These are phyloP conservation scores for Distichodus sexfasciatus DNA, from an alignment of 2,797 vertebrate genomes.

Conservation along the genomic window DNA sequence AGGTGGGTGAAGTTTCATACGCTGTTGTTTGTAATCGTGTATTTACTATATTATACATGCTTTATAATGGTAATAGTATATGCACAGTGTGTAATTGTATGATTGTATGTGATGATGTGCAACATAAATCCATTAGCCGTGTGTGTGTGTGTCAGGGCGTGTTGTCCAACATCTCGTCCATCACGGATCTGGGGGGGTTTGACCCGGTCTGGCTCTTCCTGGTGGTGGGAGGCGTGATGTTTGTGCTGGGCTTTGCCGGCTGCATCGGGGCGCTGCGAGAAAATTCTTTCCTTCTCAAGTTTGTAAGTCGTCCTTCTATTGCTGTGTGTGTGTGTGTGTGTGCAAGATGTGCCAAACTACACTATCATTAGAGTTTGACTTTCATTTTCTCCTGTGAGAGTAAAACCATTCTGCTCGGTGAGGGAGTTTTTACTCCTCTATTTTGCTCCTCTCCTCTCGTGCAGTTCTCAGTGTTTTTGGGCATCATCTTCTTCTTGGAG, in stretches of 20 bases:
- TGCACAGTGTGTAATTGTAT: too few relatives aligned
- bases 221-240: conserved; percentile 97
- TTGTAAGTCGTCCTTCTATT: conserved; percentile 68
- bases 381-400: too few relatives aligned
- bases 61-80: too few relatives aligned
- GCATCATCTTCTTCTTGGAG: conserved; percentile 99
- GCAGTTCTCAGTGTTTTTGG: conserved; percentile 97
- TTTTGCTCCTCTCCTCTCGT: background rate
- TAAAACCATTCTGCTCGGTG: too few relatives aligned
- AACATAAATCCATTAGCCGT: too few relatives aligned
- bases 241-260: conserved; percentile 95
- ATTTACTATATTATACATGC: too few relatives aligned
- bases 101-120: too few relatives aligned
- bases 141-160: conserved; percentile 78
- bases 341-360: background rate
- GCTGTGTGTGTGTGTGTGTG: background rate
- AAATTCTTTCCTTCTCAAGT: conserved; percentile 97
- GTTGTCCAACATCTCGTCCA: conserved; percentile 97
- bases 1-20: too few relatives aligned
- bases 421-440: background rate
- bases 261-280: conserved; percentile 96
- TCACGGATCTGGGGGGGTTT: conserved; percentile 95
- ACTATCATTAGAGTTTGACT: too few relatives aligned
- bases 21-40: too few relatives aligned
- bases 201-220: conserved; percentile 98